Base-by-base conservation (phyloP, 2,113 vertebrate species). In the Monarcha castaneiventris region DNA sequence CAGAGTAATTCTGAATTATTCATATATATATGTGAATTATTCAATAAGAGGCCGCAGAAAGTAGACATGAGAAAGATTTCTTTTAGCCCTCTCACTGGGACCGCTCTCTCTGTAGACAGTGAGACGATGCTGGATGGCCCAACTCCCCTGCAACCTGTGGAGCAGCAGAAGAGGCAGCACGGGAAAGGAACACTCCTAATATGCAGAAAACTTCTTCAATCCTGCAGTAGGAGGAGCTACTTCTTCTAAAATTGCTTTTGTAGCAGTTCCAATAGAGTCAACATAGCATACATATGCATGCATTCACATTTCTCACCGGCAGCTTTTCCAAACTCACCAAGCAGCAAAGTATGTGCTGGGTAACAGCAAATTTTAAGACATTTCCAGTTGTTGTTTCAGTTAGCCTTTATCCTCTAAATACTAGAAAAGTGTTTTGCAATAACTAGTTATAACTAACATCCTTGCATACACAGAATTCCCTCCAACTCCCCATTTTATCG, bases 201-300 rank as follows among this genome's bases (percentile, higher is more conserved):
- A 37, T 0, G 17, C 21, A 74, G 35, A 91, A 95, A 92, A 91
- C 43, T 75, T 88, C 83, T 86, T 72, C 64, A 75, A 37, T 75
- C 52, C 69, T 29, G 4, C 90, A 94, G 83, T 9, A 90, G 80
- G 68, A 93, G 89, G 86, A 92, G 73, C 91, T 93, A 56, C 76
- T 68, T 84, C 88, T 62, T 88, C 58, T 63, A 55, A 89, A 94
- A 88, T 3, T 51, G 44, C 35, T 84, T 84, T 63, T 63, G 27
- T n/a, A 48, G 29, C 63, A 87, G 43, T 37, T 87, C 63, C 8
- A 52, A 7, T 39, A 51, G 1, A 90, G 76, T 33, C 6, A 0
- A 41, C 51, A 29, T 3, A 35, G 58, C 17, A 17, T 3, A 62
- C 5, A n/a, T 2, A 63, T 1, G 7, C 44, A 63, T 1, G 7